Percentiles rank a stretch among this genome's conserved stretches.
phyloP scores from a whole-genome alignment of 2,113 vertebrate species.

The Aythya baeri region DNA sequence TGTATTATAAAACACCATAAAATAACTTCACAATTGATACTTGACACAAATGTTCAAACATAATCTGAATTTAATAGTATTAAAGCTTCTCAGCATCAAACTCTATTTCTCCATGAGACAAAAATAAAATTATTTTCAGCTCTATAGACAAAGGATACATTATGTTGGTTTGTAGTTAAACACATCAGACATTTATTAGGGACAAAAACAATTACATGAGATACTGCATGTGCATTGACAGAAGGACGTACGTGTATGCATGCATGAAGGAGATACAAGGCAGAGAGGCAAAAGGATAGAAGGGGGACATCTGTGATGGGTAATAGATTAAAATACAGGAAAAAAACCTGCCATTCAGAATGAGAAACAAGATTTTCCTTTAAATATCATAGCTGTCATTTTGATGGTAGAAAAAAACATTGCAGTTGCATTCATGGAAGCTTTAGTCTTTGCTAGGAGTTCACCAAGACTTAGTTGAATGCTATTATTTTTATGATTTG shows the following conservation, averaged over 20 bases:
- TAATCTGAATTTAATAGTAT: not conserved
- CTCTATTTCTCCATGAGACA: not conserved
- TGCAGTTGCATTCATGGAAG: not conserved
- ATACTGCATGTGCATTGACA: not conserved
- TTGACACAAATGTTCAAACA: not conserved
- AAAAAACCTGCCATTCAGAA: not conserved
- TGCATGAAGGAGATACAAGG: not conserved
- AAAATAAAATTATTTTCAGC: not conserved
- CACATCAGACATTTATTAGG: not conserved
- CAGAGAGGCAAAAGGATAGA: not conserved
- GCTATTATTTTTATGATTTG: not conserved
- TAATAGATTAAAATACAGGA: not conserved
- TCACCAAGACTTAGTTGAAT: not conserved
- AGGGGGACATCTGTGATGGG: not conserved
- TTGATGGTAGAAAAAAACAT: not conserved
- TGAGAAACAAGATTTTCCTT: not conserved
- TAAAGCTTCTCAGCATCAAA: not conserved
- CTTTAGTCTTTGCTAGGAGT: not conserved
- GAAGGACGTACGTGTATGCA: not conserved
- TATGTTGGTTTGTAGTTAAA: not conserved
- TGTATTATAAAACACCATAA: not conserved
- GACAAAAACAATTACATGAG: not conserved
- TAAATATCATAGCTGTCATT: not conserved
- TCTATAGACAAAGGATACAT: not conserved
- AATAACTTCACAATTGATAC: not conserved